Conservation (phyloP, 2,888 invertebrate genomes). For the Panzeria rudis region DNA sequence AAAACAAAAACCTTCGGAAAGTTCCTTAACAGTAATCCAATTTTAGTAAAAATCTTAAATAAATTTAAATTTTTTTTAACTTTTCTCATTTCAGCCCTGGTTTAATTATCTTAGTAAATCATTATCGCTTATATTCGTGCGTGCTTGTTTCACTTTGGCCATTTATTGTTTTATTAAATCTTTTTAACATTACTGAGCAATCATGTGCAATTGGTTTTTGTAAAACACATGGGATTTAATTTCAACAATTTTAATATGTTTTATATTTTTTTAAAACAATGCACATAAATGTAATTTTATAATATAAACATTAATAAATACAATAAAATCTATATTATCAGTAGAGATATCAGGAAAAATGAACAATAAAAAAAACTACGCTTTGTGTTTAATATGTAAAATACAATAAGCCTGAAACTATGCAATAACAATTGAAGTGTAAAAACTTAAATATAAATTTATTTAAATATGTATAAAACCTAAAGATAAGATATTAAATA, state of each 20-base stretch:
- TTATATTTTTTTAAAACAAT: conserved; percentile 30
- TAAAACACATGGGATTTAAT: conserved; percentile 24
- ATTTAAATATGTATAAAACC: conserved; percentile 29
- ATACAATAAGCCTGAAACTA: conserved; percentile 56
- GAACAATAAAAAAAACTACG: neutral
- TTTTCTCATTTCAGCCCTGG: conserved; percentile 43
- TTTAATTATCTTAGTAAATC: neutral
- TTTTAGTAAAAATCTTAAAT: no score
- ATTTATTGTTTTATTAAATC: conserved; percentile 37
- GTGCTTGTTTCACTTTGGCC: conserved; percentile 11
- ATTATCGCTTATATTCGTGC: conserved; percentile 17
- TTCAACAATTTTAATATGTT: conserved; percentile 23
- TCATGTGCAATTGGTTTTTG: conserved; percentile 10
- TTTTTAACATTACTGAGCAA: conserved; percentile 44
- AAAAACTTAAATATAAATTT: conserved; percentile 52
- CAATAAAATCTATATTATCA: conserved; percentile 28
- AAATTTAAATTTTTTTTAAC: neutral
- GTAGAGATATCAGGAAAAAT: neutral
- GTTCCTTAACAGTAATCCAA: no score
- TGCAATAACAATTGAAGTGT: conserved; percentile 61
- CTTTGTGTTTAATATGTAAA: conserved; percentile 22
- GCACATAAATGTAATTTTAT: conserved; percentile 43
- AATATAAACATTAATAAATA: conserved; percentile 48
- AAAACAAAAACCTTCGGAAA: no score
- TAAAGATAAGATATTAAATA: conserved; percentile 36